Evolutionary conservation across 2,888 invertebrate species (phyloP), one percentile per base, ranked within the genome.

Genomic region (Cosmia trapezina): DNA sequence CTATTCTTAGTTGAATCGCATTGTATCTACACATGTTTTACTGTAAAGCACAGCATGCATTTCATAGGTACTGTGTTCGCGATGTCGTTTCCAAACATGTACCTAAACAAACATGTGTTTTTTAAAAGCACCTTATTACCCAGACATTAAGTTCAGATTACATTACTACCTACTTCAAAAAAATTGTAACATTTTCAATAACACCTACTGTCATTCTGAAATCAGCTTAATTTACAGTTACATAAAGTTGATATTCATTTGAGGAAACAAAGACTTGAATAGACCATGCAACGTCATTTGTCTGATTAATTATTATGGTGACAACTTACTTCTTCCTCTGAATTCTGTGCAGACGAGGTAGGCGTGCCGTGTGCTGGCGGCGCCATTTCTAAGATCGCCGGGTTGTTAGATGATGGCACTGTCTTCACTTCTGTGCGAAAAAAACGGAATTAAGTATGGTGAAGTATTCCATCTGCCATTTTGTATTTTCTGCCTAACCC

Each of bases 281-380:
- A 60, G 9, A 41, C 41, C 41, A 5, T 41, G 5, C 8, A 41
- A 41, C n/a, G 0, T 22, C 2, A 17, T n/a, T 33, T n/a, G 12
- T 6, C 9, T 11, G 2, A 22, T 17, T 17, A 19, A 66, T 5
- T 37, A 66, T 9, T 8, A 22, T 5, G 4, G 9, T 28, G 17
- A 37, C 28, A 19, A 47, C 45, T 54, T 72, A 89, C 91, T 86
- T 91, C 91, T 73, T 89, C 89, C 59, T 91, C 91, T 0, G 90
- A 90, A 74, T 82, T 41, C 70, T 80, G 37, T 28, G 70, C 66
- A 0, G 85, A 62, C 0, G 85, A 41, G 1, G 65, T 7, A 0
- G 78, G 51, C 0, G 82, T 81, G 0, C 61, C 61, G 7, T 60
- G 72, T 8, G 57, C 61, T 4, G 59, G 66, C 8, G 14, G 53